A percentile compares a stretch with the other conserved stretches of the same genome.
phyloP scores from a whole-genome alignment of 2,113 vertebrate species.

The Eupsittula cactorum region DNA sequence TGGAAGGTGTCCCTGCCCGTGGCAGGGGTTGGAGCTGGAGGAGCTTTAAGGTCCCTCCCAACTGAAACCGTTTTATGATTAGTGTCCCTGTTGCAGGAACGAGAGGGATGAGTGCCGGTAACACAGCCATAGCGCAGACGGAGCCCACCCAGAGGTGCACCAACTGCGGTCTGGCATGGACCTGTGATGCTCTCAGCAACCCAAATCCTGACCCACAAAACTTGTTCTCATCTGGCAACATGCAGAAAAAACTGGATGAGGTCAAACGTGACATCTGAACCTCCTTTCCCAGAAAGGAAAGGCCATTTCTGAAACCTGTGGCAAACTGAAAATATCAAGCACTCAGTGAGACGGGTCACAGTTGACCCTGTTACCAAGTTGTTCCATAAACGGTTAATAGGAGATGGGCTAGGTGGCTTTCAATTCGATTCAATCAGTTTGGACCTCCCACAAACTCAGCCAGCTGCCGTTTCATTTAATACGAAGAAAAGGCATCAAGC shows the following conservation, averaged over 20 bases:
- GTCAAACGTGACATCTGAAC: not conserved
- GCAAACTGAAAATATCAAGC: not conserved
- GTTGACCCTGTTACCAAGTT: rapidly evolving
- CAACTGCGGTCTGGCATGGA: rapidly evolving
- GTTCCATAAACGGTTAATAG: not conserved
- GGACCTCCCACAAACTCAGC: not conserved
- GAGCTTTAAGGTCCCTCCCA: not conserved
- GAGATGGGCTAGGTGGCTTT: not conserved
- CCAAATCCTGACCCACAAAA: not conserved
- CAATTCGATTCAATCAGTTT: not conserved
- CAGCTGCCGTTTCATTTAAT: not conserved
- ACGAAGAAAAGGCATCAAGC: not conserved
- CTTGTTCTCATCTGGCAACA: not conserved
- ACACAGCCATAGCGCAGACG: not conserved
- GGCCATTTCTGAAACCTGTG: not conserved
- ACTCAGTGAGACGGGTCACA: not conserved
- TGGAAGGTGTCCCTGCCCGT: not conserved
- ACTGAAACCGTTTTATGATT: not conserved
- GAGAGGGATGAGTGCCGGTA: not conserved
- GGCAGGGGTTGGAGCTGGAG: not conserved
- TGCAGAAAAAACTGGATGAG: not conserved
- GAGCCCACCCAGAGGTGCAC: not conserved
- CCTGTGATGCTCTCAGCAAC: not conserved
- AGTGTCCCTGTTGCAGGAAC: not conserved
- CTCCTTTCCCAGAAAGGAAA: not conserved